Conservation (phyloP, 2,888 invertebrate genomes). For the Aspidapion aeneum region DNA sequence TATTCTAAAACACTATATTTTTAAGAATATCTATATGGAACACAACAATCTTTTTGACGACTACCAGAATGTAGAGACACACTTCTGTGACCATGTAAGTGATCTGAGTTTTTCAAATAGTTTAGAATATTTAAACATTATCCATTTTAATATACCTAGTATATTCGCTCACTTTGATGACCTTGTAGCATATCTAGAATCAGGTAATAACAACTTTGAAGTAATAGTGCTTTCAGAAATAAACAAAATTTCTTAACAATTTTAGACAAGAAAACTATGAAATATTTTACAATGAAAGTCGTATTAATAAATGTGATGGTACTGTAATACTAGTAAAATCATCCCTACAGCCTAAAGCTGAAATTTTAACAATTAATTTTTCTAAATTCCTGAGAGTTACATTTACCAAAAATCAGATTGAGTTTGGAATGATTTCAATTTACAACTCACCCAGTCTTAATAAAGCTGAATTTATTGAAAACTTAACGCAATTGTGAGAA, state of each 20-base stretch:
- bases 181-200: background rate
- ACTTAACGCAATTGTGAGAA: background rate
- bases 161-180: background rate
- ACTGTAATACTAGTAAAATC: slow-evolving; percentile 6
- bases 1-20: too few species aligned
- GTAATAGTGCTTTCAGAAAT: slow-evolving; percentile 7
- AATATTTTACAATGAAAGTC: slow-evolving; percentile 12
- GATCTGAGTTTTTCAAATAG: background rate
- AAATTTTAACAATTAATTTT: background rate
- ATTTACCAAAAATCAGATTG: background rate
- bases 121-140: background rate
- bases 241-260: slow-evolving; percentile 8
- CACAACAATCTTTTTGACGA: background rate
- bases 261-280: slow-evolving; percentile 10
- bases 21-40: too few species aligned
- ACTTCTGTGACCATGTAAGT: background rate
- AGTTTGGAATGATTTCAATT: background rate
- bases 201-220: slow-evolving; percentile 5
- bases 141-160: background rate
- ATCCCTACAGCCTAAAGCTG: background rate
- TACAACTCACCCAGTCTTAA: background rate
- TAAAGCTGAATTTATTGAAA: background rate
- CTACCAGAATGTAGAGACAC: background rate
- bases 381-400: background rate
- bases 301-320: slow-evolving; percentile 11